phyloP scores from a whole-genome alignment of 2,888 invertebrate genomes.

The Ditylenchus weischeri region DNA sequence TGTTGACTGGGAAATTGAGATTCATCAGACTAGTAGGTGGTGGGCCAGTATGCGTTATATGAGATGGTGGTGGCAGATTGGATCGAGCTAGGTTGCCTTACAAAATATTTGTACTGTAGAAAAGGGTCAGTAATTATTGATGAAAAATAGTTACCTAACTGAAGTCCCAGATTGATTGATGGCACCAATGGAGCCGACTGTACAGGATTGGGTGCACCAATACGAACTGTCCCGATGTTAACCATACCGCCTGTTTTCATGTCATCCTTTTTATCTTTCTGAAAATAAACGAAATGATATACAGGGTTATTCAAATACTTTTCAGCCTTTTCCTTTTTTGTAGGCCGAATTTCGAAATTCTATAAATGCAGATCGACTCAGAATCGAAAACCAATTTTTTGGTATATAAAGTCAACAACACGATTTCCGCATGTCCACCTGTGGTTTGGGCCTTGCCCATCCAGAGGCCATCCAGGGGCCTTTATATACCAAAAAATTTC shows the following conservation, averaged over 20 bases:
- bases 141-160: background rate
- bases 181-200: conserved; percentile 19
- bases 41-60: background rate
- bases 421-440: too few species aligned
- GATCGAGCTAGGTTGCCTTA: conserved; percentile 13
- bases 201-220: conserved; percentile 31
- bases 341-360: too few species aligned
- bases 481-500: too few species aligned
- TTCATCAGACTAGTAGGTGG: conserved; percentile 26
- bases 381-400: too few species aligned
- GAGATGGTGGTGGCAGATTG: conserved; percentile 15
- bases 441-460: too few species aligned
- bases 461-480: too few species aligned
- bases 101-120: too few species aligned
- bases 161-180: conserved; percentile 22
- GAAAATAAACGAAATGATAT: conserved; percentile 8
- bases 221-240: conserved; percentile 53
- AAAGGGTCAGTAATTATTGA: too few species aligned
- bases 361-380: too few species aligned
- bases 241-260: conserved; percentile 28
- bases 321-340: too few species aligned
- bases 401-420: too few species aligned
- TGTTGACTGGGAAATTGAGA: conserved; percentile 17
- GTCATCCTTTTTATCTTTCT: conserved; percentile 34
- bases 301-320: too few species aligned